phyloP scores from a whole-genome alignment of 2,888 invertebrate genomes.

The Malachius bipustulatus region DNA sequence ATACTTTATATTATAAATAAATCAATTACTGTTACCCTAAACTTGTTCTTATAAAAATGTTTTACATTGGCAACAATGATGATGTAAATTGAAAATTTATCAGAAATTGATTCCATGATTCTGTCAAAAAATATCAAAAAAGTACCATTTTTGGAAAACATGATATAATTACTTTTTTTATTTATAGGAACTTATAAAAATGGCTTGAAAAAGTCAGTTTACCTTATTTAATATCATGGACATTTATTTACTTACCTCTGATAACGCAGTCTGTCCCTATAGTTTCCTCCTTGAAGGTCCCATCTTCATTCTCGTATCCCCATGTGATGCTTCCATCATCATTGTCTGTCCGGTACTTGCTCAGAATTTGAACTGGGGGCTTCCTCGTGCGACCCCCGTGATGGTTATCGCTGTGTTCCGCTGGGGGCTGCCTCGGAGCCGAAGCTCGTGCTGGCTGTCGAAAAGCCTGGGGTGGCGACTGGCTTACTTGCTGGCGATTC shows the following conservation, averaged over 20 bases:
- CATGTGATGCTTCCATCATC: constrained; percentile 72
- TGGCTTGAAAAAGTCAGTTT: too few relatives aligned
- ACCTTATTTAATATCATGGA: neutral
- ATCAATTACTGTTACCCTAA: too few relatives aligned
- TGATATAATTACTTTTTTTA: too few relatives aligned
- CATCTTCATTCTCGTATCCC: constrained; percentile 83
- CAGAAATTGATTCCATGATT: too few relatives aligned
- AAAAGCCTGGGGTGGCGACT: constrained; percentile 37
- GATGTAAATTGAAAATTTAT: too few relatives aligned
- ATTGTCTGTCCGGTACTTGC: constrained; percentile 63
- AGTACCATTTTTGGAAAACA: too few relatives aligned
- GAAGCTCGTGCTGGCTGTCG: constrained; percentile 38
- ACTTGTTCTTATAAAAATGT: too few relatives aligned
- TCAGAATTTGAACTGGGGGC: constrained; percentile 36
- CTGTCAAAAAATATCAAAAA: too few relatives aligned
- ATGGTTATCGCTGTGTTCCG: constrained; percentile 28
- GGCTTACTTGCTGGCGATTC: constrained; percentile 23
- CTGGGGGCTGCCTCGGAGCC: constrained; percentile 26
- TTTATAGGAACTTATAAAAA: too few relatives aligned
- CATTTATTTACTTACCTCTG: constrained; percentile 41
- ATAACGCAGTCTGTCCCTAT: constrained; percentile 53
- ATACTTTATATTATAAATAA: too few relatives aligned
- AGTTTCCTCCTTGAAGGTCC: constrained; percentile 74
- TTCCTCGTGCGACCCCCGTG: constrained; percentile 36
- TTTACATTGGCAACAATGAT: too few relatives aligned